phyloP scores from a whole-genome alignment of 2,888 invertebrate genomes.

The Cheiracanthium punctorium region DNA sequence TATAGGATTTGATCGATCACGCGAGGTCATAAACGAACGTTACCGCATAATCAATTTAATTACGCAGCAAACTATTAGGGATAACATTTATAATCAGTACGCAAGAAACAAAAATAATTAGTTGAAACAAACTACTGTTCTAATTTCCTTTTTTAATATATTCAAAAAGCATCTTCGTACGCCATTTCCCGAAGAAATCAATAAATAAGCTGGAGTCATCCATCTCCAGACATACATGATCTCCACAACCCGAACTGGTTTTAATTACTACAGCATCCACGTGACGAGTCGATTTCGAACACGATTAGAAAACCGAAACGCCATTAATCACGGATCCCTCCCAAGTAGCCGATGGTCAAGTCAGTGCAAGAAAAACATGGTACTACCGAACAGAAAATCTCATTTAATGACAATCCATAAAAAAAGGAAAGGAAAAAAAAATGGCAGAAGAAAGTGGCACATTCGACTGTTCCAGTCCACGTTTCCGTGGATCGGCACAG shows the following conservation, averaged over 20 bases:
- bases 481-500: conserved; percentile 21
- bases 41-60: too few species aligned
- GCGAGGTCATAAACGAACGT: too few species aligned
- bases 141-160: too few species aligned
- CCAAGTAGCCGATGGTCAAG: not conserved
- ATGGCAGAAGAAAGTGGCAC: conserved; percentile 8
- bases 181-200: too few species aligned
- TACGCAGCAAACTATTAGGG: too few species aligned
- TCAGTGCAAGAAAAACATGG: not conserved
- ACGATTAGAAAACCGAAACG: not conserved
- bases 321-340: not conserved
- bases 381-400: not conserved
- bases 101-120: too few species aligned
- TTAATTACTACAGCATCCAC: not conserved
- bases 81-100: too few species aligned
- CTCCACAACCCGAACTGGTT: not conserved
- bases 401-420: conserved; percentile 7
- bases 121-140: too few species aligned
- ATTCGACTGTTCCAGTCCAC: not conserved
- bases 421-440: not conserved
- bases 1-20: too few species aligned
- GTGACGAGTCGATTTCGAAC: not conserved
- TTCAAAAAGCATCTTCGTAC: too few species aligned
- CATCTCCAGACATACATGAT: not conserved
- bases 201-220: not conserved